Conservation (phyloP, 2,888 invertebrate genomes). For the Toxonevra muliebris region DNA sequence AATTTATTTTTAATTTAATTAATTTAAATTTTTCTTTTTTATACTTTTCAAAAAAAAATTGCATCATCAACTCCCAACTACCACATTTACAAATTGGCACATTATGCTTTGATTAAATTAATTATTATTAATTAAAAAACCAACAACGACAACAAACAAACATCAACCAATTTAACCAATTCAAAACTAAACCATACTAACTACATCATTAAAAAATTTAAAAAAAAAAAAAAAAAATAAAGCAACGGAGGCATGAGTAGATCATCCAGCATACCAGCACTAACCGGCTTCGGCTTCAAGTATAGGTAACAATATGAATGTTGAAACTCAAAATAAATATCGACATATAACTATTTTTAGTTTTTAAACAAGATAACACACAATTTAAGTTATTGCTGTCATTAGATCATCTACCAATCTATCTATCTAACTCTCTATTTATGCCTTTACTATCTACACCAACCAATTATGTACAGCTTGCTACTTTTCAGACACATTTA, state of each 20-base stretch:
- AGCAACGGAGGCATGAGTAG: slow-evolving; percentile 81
- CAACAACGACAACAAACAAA: slow-evolving; percentile 31
- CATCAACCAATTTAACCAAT: slow-evolving; percentile 33
- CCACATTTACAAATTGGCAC: slow-evolving; percentile 39
- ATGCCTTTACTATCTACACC: not conserved
- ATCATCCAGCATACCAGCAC: slow-evolving; percentile 90
- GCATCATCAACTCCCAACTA: slow-evolving; percentile 22
- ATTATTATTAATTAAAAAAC: slow-evolving; percentile 40
- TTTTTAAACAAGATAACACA: no score
- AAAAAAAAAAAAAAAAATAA: slow-evolving; percentile 51
- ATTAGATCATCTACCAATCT: no score
- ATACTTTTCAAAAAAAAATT: slow-evolving; percentile 36
- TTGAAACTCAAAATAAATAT: no score
- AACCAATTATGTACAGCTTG: not conserved
- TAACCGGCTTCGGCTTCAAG: slow-evolving; percentile 66
- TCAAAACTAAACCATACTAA: slow-evolving; percentile 25
- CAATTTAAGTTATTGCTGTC: no score
- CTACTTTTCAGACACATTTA: not conserved
- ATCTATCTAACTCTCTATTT: no score
- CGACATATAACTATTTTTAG: no score
- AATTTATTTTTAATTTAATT: no score
- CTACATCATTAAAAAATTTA: no score
- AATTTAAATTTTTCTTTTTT: slow-evolving; percentile 28
- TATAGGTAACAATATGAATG: slow-evolving; percentile 57
- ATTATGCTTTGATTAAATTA: slow-evolving; percentile 32